Conservation (phyloP, 2,113 vertebrate genomes). For the Hiodon tergisus region DNA sequence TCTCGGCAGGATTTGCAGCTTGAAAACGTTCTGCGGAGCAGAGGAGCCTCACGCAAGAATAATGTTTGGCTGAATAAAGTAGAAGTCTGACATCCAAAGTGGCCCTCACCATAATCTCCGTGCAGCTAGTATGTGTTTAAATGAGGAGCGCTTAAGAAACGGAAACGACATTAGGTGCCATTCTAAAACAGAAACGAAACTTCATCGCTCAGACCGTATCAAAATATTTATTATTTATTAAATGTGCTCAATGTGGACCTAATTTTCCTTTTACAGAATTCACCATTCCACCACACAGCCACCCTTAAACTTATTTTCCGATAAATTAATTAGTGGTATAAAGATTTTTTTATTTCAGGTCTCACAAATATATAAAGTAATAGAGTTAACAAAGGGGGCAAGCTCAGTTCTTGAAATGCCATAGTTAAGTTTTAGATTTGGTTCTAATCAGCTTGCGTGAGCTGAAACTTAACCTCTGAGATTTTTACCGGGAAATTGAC, state of each 20-base stretch:
- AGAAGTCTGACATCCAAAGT: background rate
- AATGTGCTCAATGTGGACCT: too few relatives aligned
- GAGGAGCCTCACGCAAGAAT: background rate
- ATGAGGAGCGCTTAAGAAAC: too few relatives aligned
- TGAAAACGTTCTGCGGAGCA: background rate
- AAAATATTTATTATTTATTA: too few relatives aligned
- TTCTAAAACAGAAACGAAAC: too few relatives aligned
- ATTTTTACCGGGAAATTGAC: background rate
- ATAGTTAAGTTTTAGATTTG: background rate
- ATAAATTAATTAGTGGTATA: too few relatives aligned
- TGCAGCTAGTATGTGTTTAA: too few relatives aligned
- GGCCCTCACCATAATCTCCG: background rate
- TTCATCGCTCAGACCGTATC: too few relatives aligned
- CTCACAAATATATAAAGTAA: background rate
- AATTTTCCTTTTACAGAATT: too few relatives aligned
- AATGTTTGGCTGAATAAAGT: slow-evolving; percentile 5
- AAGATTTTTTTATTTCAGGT: background rate
- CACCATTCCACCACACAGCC: too few relatives aligned
- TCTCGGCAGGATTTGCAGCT: slow-evolving; percentile 11
- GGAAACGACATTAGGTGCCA: too few relatives aligned
- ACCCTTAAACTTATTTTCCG: too few relatives aligned
- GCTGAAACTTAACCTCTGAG: background rate
- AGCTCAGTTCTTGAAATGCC: background rate
- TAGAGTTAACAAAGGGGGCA: background rate
- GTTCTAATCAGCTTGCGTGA: background rate